Base-by-base conservation (phyloP, 2,113 vertebrate genomes). In the Suricata suricatta region DNA sequence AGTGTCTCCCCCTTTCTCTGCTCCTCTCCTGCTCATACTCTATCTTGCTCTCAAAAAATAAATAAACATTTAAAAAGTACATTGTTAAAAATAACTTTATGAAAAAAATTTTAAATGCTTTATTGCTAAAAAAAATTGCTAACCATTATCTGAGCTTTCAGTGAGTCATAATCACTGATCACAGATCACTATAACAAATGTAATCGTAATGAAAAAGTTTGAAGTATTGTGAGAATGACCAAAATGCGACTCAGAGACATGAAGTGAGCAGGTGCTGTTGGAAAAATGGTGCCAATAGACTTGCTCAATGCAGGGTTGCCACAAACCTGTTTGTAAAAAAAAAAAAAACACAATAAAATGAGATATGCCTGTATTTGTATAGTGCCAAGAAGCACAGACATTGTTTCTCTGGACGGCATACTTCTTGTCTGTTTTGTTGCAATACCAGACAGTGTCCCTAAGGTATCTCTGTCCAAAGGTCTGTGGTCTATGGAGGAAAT, bases 401-500 rank as follows among this genome's bases (percentile, higher is more conserved):
- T 66, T 72, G 52, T 89, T 76, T 86, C n/a, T 86, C 50, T 82
- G 92, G 31, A 38, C 2, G 33, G 1, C 6, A 68, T 44, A 35
- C 41, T 72, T 44, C 21, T 7, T 7, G 25, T 63, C 16, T 85
- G 25, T 89, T 74, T 76, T n/a, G 23, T 13, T 25, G 10, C 7
- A 29, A 52, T 31, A 12, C 12, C 52, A 27, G 7, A 16, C 27
- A 31, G 38, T 14, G 21, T n/a, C 13, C 23, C 38, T 33, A 35
- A 64, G 11, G 41, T 31, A 8, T n/a, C 38, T 89, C 15, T 23
- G 25, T n/a, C 77, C 52, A 27, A 68, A 80, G 77, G 33, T 38
- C 27, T 0, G 8, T 33, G 50, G 33, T 29, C 13, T 52, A 33
- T 4, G 52, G 7, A 31, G 33, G 54, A 21, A 3, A 3, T 47